phyloP scores from a whole-genome alignment of 2,797 vertebrate genomes.

The Leptodactylus fallax region DNA sequence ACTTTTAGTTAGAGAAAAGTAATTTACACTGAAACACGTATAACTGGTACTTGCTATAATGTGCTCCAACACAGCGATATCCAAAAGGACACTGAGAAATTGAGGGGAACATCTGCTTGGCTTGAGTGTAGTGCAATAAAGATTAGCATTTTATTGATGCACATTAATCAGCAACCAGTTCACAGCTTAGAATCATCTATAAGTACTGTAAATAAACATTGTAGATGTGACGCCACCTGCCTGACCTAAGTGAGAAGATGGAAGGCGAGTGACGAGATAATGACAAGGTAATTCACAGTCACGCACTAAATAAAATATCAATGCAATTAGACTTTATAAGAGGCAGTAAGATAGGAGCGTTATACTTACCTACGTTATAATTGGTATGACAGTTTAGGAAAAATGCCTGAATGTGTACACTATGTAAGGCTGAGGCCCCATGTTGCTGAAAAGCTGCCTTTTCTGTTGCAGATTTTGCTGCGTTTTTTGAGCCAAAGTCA shows the following conservation, averaged over 20 bases:
- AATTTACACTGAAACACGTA: neutral
- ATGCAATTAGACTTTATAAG: neutral
- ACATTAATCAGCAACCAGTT: conserved; percentile 2
- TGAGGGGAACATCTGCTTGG: neutral
- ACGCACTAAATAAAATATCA: neutral
- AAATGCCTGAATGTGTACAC: no score
- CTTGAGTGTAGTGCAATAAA: conserved; percentile 20
- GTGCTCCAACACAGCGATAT: neutral
- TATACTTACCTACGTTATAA: neutral
- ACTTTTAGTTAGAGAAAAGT: neutral
- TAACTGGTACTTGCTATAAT: neutral
- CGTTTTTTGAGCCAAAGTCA: no score
- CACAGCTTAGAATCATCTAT: neutral
- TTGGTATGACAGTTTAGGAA: neutral
- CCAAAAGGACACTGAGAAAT: neutral
- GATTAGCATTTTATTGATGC: conserved; percentile 36
- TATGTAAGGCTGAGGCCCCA: no score
- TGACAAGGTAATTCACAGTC: neutral
- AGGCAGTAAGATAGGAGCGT: neutral
- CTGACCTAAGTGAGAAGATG: neutral
- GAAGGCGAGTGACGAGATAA: neutral
- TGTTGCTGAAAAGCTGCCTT: no score
- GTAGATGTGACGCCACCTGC: conserved; percentile 11
- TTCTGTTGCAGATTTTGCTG: no score
- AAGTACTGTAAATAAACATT: conserved; percentile 37